A percentile compares a stretch with the other conserved stretches of the same genome.
Conservation (phyloP, 2,113 vertebrate genomes). For the Camelus dromedarius region DNA sequence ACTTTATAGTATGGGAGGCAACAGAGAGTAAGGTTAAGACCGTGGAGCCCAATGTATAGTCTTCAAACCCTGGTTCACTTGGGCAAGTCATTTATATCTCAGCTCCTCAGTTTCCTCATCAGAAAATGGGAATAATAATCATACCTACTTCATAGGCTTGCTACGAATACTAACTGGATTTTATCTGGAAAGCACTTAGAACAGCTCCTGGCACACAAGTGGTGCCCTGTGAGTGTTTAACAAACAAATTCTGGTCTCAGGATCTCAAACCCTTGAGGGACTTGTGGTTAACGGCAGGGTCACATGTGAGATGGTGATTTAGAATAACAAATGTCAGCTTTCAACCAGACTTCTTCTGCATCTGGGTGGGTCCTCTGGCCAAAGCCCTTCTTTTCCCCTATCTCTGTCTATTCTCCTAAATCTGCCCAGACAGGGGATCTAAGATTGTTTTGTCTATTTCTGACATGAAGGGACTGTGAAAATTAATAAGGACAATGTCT, state of each 20-base stretch:
- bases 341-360: not conserved
- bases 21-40: not conserved
- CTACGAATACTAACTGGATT: not conserved
- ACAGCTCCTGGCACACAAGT: not conserved
- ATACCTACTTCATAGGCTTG: not conserved
- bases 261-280: not conserved
- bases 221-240: not conserved
- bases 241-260: not conserved
- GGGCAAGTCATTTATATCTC: not conserved
- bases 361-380: not conserved
- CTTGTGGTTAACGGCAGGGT: not conserved
- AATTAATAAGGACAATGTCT: conserved; percentile 16
- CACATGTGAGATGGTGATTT: not conserved
- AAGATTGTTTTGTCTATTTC: not conserved
- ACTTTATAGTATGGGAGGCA: not conserved
- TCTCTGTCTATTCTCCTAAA: not conserved
- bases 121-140: not conserved
- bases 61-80: not conserved
- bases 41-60: not conserved
- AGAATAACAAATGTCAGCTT: not conserved
- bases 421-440: not conserved
- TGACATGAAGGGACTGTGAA: not conserved
- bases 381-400: not conserved
- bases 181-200: not conserved
- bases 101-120: not conserved